Base-by-base conservation (phyloP, 2,888 invertebrate species). In the Apodemia duryi region DNA sequence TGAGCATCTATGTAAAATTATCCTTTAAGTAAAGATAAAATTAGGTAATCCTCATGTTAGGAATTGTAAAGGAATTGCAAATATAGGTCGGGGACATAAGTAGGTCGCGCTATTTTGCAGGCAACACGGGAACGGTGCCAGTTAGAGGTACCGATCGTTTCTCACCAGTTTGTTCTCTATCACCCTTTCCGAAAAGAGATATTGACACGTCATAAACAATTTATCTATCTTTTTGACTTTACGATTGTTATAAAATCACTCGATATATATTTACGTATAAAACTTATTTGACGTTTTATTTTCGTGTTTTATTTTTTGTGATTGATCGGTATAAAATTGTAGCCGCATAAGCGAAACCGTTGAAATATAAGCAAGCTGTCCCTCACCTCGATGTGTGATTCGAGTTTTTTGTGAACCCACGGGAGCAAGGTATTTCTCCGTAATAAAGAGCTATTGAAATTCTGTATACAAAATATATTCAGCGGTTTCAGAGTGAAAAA, bases 131-230 rank as follows among this genome's bases (percentile, higher is more conserved):
- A 38, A 21, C 43, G 28, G 29, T 13, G 46, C 46, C 46, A 49
- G 46, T 49, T 6, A 5, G 46, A 65, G 67, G 66, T 64, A 67
- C 62, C 64, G 68, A 70, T 69, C 65, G 69, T 64, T 69, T 63
- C 67, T 62, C 57, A 74, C 68, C 80, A 76, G 76, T 75, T 77
- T 76, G 71, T 72, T 68, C 68, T 69, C 74, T 71, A 74, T 72
- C 76, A 72, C 75, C 77, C 77, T 77, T 78, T 75, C 75, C 76
- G 74, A 70, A 68, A 71, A 73, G 68, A 72, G 70, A 62, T 62
- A 67, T 66, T 38, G 41, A 65, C 61, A 61, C 68, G 71, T 73
- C 73, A 77, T 77, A 75, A 77, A 74, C 78, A 78, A 81, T 77
- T 74, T 76, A 74, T 75, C 76, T 74, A 73, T 73, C 74, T 71